These are phyloP conservation scores for Chionomys nivalis DNA, from an alignment of 2,113 vertebrate species.

Conservation along the genomic window DNA sequence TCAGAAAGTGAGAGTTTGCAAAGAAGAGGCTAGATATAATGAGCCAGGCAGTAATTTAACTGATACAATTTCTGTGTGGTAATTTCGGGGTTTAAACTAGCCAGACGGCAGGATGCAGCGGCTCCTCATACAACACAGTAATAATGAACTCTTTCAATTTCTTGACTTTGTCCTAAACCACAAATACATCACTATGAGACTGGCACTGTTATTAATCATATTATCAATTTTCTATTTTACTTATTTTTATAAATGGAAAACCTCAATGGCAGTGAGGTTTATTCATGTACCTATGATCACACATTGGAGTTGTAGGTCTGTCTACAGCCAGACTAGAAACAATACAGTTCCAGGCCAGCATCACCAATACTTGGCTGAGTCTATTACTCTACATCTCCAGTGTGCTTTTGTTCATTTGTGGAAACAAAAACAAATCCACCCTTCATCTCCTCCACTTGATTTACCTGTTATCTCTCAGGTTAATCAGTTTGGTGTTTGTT, in stretches of 20 bases:
- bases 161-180: neutral
- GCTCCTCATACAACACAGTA: neutral
- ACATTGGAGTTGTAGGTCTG: neutral
- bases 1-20: too few relatives aligned
- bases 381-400: neutral
- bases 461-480: neutral
- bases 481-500: neutral
- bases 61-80: too few relatives aligned
- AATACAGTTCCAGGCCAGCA: neutral
- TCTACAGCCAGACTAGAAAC: neutral
- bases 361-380: neutral
- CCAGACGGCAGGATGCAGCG: too few relatives aligned
- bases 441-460: neutral
- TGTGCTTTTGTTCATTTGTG: neutral
- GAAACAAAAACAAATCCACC: neutral
- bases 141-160: neutral
- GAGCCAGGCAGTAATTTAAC: too few relatives aligned
- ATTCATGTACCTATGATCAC: neutral
- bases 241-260: neutral
- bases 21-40: too few relatives aligned
- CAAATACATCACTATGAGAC: neutral
- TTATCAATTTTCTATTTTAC: neutral
- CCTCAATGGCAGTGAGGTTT: neutral
- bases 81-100: too few relatives aligned
- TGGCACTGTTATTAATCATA: neutral